Evolutionary conservation across 2,888 invertebrate species (phyloP), one percentile per base, ranked within the genome.

Genomic region (Sycophila texana): DNA sequence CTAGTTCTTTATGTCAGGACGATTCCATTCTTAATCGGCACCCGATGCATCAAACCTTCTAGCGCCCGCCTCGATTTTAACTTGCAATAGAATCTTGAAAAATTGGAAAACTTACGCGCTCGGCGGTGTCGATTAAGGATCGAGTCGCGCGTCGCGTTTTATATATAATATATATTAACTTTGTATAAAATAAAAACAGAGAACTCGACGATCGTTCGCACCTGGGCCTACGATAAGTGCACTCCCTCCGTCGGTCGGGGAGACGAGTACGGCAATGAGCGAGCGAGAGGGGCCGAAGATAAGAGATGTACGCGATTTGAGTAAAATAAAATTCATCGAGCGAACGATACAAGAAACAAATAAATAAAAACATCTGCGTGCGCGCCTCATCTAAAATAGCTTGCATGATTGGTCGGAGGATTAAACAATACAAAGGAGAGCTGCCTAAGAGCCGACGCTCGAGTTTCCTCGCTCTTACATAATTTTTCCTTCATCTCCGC

Each of bases 61-160:
- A 47, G 39, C 79, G 58, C 57, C 53, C 74, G 60, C 58, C 77
- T 14, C 12, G 39, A 39, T 39, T 39, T 75, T 60, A 81, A 81
- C 81, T 81, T 77, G 61, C 63, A 75, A 81, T 81, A 75, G 75
- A 81, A 81, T 81, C 67, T 81, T 72, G 66, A 57, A 78, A 67
- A 81, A 81, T 81, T 74, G 77, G 60, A 81, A 75, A 81, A 81
- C 77, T 77, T 74, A 66, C 67, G 77, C 57, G 70, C 51, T 61
- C 26, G 47, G 26, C 18, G 22, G 47, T 72, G 77, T 75, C 74
- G 81, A 67, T 77, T 66, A 72, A 78, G 67, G 30, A 81, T 67
- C 67, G 74, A 74, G 68, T 66, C 70, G 63, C 61, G 60, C 53
- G 76, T 79, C 61, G 60, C 53, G 76, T 79, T 68, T 67, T 53